Conservation (phyloP, 1,140 invertebrate species). For the Zaprionus camerounensis region DNA sequence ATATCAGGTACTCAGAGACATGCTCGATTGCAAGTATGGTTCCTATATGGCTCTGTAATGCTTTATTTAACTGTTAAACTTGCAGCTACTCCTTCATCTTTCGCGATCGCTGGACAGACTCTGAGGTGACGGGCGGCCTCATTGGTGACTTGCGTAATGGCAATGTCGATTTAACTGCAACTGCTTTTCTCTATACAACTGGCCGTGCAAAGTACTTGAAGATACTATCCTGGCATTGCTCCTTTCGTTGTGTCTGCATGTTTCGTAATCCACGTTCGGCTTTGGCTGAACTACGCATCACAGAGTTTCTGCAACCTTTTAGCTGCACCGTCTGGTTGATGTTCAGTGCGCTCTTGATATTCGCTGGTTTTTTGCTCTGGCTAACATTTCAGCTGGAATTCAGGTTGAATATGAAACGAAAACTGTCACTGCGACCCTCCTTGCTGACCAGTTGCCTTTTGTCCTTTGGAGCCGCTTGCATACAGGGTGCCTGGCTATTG, state of each 20-base stretch:
- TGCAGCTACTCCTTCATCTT: slow-evolving; percentile 52
- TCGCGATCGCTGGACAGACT: slow-evolving; percentile 69
- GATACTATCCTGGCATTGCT: slow-evolving; percentile 39
- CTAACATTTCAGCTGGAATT: slow-evolving; percentile 66
- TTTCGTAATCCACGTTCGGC: slow-evolving; percentile 69
- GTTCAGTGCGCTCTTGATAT: slow-evolving; percentile 50
- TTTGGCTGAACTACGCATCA: slow-evolving; percentile 49
- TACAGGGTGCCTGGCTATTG: slow-evolving; percentile 71
- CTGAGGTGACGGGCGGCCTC: slow-evolving; percentile 62
- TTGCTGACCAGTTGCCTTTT: slow-evolving; percentile 70
- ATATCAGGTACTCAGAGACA: slow-evolving; percentile 42
- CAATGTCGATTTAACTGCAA: slow-evolving; percentile 56
- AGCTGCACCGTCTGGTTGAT: slow-evolving; percentile 70
- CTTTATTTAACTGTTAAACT: neutral
- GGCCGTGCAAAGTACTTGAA: slow-evolving; percentile 42
- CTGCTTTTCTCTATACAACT: slow-evolving; percentile 49
- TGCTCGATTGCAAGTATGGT: slow-evolving; percentile 66
- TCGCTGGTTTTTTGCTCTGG: slow-evolving; percentile 62
- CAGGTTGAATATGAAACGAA: neutral
- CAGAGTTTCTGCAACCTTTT: slow-evolving; percentile 73
- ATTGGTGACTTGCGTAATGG: slow-evolving; percentile 54
- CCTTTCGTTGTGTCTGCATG: slow-evolving; percentile 75
- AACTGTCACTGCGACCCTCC: slow-evolving; percentile 47
- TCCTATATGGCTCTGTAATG: neutral
- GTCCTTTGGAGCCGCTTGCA: slow-evolving; percentile 72